Evolutionary conservation across 2,888 invertebrate species (phyloP).

Genomic region (Lepidochitona cinerea): DNA sequence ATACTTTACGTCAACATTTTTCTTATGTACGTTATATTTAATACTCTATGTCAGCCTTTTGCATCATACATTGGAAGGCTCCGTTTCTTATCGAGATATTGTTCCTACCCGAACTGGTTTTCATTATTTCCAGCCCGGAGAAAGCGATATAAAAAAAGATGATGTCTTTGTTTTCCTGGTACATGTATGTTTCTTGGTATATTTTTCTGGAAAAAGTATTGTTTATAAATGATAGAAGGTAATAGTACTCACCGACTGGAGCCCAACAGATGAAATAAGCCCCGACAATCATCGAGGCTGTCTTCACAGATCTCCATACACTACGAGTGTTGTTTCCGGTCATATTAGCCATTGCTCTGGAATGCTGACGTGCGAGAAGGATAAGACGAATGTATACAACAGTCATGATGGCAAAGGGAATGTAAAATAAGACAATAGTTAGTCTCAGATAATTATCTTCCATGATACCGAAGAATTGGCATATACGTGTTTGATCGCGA

Average conservation of each 20-base stretch:
- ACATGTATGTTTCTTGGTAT: too few species aligned
- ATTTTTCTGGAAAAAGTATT: too few species aligned
- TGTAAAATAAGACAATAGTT: background rate
- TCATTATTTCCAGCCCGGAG: too few species aligned
- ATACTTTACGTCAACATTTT: too few species aligned
- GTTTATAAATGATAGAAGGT: too few species aligned
- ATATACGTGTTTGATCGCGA: conserved; percentile 17
- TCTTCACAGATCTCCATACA: conserved; percentile 16
- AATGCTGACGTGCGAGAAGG: conserved; percentile 12
- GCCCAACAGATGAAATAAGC: conserved; percentile 25
- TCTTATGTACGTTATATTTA: too few species aligned
- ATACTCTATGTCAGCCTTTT: too few species aligned
- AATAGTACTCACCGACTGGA: conserved; percentile 20
- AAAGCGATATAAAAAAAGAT: too few species aligned
- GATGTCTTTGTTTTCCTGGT: too few species aligned
- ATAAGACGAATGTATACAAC: conserved; percentile 16
- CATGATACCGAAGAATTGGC: conserved; percentile 25
- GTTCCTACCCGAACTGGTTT: too few species aligned
- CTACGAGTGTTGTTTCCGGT: background rate
- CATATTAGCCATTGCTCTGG: background rate
- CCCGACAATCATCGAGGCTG: conserved; percentile 23
- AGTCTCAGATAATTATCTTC: conserved; percentile 7
- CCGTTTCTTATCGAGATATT: too few species aligned
- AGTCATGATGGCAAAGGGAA: conserved; percentile 15
- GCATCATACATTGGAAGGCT: too few species aligned